Base-by-base conservation (phyloP, 92 coral and sea anemone species). In the Palythoa caribaeorum region DNA sequence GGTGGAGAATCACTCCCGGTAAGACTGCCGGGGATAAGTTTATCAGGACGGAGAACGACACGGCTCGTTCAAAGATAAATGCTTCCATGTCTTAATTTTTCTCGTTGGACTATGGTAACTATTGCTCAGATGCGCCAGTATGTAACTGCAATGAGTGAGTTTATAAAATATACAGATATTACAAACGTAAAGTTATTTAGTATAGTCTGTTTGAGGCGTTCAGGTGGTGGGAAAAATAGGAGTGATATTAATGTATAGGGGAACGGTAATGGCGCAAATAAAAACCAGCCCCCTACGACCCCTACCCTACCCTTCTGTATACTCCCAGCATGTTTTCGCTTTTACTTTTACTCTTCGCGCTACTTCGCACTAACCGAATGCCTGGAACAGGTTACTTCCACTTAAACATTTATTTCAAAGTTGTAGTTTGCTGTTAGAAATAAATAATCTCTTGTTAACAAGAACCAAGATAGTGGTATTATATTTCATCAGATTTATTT, bases 41-140 rank as follows among this genome's bases (percentile, higher is more conserved):
- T 54, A 36, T 90, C 92, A 19, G 92, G 92, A 52, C 57, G 92
- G 76, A 86, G 92, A 78, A 90, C 80, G 44, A 90, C 90, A 79
- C 92, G 84, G 57, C 83, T 89, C 40, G 11, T 73, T 40, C 77
- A 37, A 39, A 72, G 92, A 51, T 89, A 84, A 75, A 40, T 69
- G 38, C 10, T 71, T 71, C 14, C 47, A 10, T 81, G 68, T 35
- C 71, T 75, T 9, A 40, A 50, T 55, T 55, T 38, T 12, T 17
- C 52, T 52, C 63, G 36, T 78, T 51, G 66, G n/a, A 44, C 28
- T 80, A 9, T 3, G 53, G 63, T 73, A 14, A 13, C 77, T 73
- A 36, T 73, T 73, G 50, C 77, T 73, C 50, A 73, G 50, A 47
- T 73, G 75, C 75, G 77, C 77, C 77, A 14, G 77, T 73, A 73